phyloP scores from a whole-genome alignment of 2,113 vertebrate species.

The Peromyscus californicus region DNA sequence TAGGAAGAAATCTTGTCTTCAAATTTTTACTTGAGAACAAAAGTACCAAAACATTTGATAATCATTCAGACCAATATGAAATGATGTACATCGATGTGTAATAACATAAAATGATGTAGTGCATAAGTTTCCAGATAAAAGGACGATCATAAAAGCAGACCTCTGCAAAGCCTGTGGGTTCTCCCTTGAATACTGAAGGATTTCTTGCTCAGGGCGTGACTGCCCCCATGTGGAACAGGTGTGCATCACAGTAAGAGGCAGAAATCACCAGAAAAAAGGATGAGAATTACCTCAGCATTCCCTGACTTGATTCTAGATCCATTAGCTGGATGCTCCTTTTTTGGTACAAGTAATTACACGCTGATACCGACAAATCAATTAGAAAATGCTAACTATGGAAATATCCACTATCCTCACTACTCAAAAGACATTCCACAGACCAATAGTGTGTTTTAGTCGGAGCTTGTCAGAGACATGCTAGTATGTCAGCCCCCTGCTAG shows the following conservation, averaged over 20 bases:
- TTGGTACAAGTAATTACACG: not conserved
- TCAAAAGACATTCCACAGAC: not conserved
- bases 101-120: not conserved
- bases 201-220: not conserved
- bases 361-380: not conserved
- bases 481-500: not conserved
- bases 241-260: not conserved
- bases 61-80: not conserved
- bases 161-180: not conserved
- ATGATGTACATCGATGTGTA: not conserved
- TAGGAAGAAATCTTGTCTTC: not conserved
- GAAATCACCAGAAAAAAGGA: not conserved
- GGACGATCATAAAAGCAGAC: not conserved
- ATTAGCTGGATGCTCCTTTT: not conserved
- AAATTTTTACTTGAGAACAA: conserved; percentile 8
- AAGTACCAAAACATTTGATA: conserved; percentile 3
- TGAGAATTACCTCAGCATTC: not conserved
- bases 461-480: not conserved
- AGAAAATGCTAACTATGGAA: not conserved
- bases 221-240: conserved; percentile 77
- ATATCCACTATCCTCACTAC: not conserved
- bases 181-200: not conserved
- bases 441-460: not conserved
- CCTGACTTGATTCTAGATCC: not conserved
- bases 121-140: conserved; percentile 8